Percentiles rank a stretch among this genome's conserved stretches.
Evolutionary conservation across 2,113 vertebrate genomes (phyloP).

Genomic region (Leucosticte australis): DNA sequence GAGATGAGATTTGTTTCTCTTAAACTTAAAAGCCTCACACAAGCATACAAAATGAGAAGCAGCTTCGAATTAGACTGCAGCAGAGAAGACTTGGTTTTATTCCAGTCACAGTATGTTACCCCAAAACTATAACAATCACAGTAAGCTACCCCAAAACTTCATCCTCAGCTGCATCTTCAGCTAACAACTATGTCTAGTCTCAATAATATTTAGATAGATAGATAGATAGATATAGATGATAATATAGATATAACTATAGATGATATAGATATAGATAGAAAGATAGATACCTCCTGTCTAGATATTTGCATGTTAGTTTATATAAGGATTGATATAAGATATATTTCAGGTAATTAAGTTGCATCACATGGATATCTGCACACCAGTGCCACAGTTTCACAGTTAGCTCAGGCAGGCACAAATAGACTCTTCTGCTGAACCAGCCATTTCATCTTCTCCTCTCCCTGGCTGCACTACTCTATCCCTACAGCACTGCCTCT

Average conservation of each 20-base stretch:
- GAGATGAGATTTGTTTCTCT: slow-evolving; percentile 10
- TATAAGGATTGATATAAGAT: not conserved
- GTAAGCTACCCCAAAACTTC: not conserved
- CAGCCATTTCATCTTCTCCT: not conserved
- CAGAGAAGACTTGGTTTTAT: not conserved
- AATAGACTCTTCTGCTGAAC: not conserved
- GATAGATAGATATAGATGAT: not conserved
- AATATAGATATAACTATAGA: too few relatives aligned
- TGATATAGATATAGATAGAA: not conserved
- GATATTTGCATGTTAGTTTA: not conserved
- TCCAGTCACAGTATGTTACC: not conserved
- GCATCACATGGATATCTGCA: not conserved
- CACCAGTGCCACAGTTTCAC: not conserved
- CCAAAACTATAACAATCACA: not conserved
- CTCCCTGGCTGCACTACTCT: not conserved
- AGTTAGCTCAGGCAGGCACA: not conserved
- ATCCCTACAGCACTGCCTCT: not conserved
- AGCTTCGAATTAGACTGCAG: not conserved
- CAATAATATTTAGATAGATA: not conserved
- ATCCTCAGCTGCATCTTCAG: too few relatives aligned
- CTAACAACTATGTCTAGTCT: not conserved
- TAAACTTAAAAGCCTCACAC: slow-evolving; percentile 6
- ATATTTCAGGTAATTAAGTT: not conserved
- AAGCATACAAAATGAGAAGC: not conserved
- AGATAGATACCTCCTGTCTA: not conserved